Percentiles rank a stretch among this genome's conserved stretches.
Conservation (phyloP, 2,113 vertebrate species). For the zebrafish (Danio rerio) region GRCz12tu NC_133196.1:39885501-39886000, state of each 20-base stretch:
- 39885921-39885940: background rate
- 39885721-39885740: constrained; percentile 46
- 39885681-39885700: constrained; percentile 72
- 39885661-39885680: constrained; percentile 67
- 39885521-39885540: constrained; percentile 32
- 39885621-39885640: constrained; percentile 64
- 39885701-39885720: constrained; percentile 59
- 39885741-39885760: constrained; percentile 40
- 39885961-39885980: background rate
- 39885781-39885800: background rate
- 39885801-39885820: background rate
- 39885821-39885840: background rate
- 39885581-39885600: constrained; percentile 61
- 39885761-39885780: constrained; percentile 7
- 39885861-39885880: background rate
- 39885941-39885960: background rate
- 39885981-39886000: background rate
- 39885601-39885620: constrained; percentile 54
- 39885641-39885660: constrained; percentile 72
- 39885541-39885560: constrained; percentile 20
- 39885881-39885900: background rate
- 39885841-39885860: background rate
- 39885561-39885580: constrained; percentile 48
- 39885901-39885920: background rate
- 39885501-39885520: background rate